A percentile compares a stretch with the other conserved stretches of the same genome.
These are phyloP conservation scores for Trichomalopsis sarcophagae DNA, from an alignment of 1,140 invertebrate species.

Conservation along the genomic window DNA sequence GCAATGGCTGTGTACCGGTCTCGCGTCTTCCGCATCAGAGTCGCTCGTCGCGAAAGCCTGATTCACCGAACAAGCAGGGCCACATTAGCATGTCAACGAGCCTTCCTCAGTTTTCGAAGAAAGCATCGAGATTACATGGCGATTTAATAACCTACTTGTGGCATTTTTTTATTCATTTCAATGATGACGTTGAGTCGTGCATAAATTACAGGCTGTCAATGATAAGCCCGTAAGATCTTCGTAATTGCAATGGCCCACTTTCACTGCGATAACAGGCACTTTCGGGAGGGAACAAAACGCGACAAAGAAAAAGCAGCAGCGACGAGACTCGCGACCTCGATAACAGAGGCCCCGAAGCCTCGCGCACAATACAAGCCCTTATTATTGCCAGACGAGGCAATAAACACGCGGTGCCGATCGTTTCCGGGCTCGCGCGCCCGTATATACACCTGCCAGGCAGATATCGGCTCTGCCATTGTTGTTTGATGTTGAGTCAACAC, in stretches of 20 bases:
- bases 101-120: too few relatives aligned
- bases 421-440: constrained; percentile 55
- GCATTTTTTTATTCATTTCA: neutral
- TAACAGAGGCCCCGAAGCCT: constrained; percentile 31
- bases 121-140: neutral
- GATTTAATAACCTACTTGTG: neutral
- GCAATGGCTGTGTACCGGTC: constrained; percentile 40
- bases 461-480: constrained; percentile 66
- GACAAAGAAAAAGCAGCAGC: constrained; percentile 23
- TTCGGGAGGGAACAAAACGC: neutral
- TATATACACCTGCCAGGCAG: constrained; percentile 58
- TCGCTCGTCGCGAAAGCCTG: neutral
- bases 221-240: too few relatives aligned
- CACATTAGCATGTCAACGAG: too few relatives aligned
- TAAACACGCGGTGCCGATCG: constrained; percentile 63
- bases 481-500: constrained; percentile 55
- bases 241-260: too few relatives aligned
- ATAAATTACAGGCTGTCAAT: too few relatives aligned
- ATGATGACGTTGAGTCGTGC: neutral
- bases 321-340: neutral
- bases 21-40: neutral
- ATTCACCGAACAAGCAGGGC: too few relatives aligned
- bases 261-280: neutral
- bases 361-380: constrained; percentile 65
- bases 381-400: constrained; percentile 69